These are phyloP conservation scores for Balanococcus diminutus DNA, from an alignment of 2,888 invertebrate species.

Conservation along the genomic window DNA sequence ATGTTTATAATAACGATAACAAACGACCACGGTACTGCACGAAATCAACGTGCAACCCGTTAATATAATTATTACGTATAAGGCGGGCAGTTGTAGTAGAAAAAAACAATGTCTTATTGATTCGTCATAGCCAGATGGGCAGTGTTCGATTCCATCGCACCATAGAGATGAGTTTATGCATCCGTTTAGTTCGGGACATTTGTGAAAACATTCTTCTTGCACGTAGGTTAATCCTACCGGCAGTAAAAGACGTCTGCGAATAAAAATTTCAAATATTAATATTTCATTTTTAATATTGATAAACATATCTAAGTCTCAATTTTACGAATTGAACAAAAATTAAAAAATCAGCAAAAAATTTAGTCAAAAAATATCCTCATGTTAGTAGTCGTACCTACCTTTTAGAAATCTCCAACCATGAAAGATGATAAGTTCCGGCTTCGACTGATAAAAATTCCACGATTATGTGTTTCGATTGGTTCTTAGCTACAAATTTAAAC, in stretches of 20 bases:
- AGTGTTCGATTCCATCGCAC: conserved; percentile 80
- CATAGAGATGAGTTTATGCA: conserved; percentile 80
- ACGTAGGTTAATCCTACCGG: conserved; percentile 17
- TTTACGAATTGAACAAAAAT: too few species aligned
- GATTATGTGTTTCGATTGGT: conserved; percentile 68
- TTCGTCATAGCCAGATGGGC: conserved; percentile 81
- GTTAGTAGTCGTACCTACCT: conserved; percentile 62
- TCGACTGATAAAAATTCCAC: conserved; percentile 82
- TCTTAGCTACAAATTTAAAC: conserved; percentile 57
- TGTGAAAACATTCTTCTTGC: conserved; percentile 74
- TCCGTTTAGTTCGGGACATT: conserved; percentile 79
- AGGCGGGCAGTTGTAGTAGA: conserved; percentile 75
- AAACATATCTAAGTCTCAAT: too few species aligned
- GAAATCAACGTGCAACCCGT: conserved; percentile 67
- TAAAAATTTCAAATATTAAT: background rate
- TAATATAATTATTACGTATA: conserved; percentile 66
- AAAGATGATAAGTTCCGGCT: conserved; percentile 74
- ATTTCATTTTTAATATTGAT: too few species aligned
- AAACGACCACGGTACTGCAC: conserved; percentile 46
- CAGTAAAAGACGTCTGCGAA: conserved; percentile 44
- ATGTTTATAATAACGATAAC: conserved; percentile 31
- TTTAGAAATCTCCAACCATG: conserved; percentile 82
- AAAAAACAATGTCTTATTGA: conserved; percentile 76
- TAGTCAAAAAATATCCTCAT: background rate
- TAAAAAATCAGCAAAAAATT: background rate